Conservation (phyloP, 2,888 invertebrate species). For the Lathronympha strigana region DNA sequence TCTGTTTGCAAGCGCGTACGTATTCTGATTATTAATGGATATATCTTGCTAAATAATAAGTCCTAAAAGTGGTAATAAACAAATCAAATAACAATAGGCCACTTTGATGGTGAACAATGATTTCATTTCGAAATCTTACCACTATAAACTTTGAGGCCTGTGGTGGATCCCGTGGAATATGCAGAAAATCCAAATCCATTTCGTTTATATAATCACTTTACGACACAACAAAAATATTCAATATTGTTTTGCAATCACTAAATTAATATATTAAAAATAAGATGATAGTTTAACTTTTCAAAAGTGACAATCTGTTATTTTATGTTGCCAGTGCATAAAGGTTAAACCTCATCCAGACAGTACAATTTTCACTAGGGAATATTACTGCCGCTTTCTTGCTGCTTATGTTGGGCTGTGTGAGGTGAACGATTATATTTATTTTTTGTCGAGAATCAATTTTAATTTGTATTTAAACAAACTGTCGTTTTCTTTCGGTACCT, state of each 20-base stretch:
- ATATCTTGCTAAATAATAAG: slow-evolving; percentile 58
- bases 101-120: not conserved
- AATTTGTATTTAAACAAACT: too few species aligned
- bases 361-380: too few species aligned
- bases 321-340: not conserved
- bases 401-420: too few species aligned
- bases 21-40: slow-evolving; percentile 60
- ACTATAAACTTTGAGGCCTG: slow-evolving; percentile 61
- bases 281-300: not conserved
- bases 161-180: slow-evolving; percentile 53
- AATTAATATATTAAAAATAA: not conserved
- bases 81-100: not conserved
- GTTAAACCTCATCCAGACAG: not conserved
- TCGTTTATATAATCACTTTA: not conserved
- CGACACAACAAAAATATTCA: not conserved
- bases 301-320: slow-evolving; percentile 31
- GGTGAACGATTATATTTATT: too few species aligned
- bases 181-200: slow-evolving; percentile 42
- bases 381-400: too few species aligned
- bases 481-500: too few species aligned
- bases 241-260: too few species aligned
- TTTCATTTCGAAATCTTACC: slow-evolving; percentile 50
- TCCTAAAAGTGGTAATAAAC: slow-evolving; percentile 56
- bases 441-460: too few species aligned
- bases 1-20: slow-evolving; percentile 54